Evolutionary conservation across 2,888 invertebrate genomes (phyloP).

Genomic region (Tenthredo mesomela): DNA sequence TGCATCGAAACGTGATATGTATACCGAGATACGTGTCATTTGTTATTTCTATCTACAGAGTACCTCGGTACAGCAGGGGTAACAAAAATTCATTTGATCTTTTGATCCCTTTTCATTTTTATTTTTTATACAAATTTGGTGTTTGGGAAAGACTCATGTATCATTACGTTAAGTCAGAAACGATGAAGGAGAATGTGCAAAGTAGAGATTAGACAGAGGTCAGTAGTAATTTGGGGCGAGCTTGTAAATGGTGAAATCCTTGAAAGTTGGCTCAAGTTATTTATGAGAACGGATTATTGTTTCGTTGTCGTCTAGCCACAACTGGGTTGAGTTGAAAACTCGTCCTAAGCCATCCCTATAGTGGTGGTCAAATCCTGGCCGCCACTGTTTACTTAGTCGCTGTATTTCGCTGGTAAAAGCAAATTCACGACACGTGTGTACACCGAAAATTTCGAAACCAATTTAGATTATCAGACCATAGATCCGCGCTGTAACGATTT

Average conservation of each 20-base stretch:
- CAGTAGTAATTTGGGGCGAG: constrained; percentile 16
- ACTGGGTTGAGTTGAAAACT: constrained; percentile 69
- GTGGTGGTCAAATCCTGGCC: constrained; percentile 47
- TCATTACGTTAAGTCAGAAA: background rate
- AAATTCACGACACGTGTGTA: background rate
- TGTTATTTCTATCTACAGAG: background rate
- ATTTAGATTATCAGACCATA: background rate
- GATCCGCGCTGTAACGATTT: background rate
- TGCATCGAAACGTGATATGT: constrained; percentile 30
- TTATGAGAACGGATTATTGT: constrained; percentile 56
- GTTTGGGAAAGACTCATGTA: background rate
- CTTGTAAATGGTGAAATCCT: constrained; percentile 47
- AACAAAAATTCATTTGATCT: background rate
- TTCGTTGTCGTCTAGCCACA: constrained; percentile 66
- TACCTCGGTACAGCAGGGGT: background rate
- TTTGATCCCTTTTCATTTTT: background rate
- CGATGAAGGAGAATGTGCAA: background rate
- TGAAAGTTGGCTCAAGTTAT: constrained; percentile 45
- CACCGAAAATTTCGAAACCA: background rate
- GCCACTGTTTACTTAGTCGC: constrained; percentile 35
- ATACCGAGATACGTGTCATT: background rate
- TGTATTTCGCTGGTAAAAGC: background rate
- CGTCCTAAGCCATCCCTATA: constrained; percentile 53
- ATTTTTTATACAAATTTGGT: background rate
- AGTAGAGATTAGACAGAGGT: constrained; percentile 15